Conservation (phyloP, 2,113 vertebrate species). For the Laterallus jamaicensis region DNA sequence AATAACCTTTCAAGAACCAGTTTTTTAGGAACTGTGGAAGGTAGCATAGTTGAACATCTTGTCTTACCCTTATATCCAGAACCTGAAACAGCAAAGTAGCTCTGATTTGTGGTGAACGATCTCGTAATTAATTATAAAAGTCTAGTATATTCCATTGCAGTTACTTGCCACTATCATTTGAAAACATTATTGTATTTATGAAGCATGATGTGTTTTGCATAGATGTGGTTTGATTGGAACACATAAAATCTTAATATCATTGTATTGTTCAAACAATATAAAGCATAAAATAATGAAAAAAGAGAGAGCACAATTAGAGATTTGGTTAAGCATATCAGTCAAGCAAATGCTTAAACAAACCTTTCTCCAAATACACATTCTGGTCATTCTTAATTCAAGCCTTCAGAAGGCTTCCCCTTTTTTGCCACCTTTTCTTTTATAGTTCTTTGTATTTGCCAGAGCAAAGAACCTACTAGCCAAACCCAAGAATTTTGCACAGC, state of each 20-base stretch:
- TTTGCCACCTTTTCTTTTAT: background rate
- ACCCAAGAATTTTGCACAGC: background rate
- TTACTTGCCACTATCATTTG: background rate
- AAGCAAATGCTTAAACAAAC: background rate
- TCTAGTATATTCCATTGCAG: background rate
- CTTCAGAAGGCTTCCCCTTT: background rate
- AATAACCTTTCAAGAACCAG: background rate
- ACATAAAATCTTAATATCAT: background rate
- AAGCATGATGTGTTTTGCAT: background rate
- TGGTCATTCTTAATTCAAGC: background rate
- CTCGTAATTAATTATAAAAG: background rate
- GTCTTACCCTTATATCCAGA: background rate
- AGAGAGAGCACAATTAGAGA: background rate
- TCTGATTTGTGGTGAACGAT: background rate
- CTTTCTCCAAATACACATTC: background rate
- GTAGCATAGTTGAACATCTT: background rate
- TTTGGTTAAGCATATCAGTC: background rate
- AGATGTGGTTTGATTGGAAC: background rate
- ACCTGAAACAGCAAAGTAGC: background rate
- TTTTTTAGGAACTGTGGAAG: background rate
- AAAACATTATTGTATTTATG: background rate
- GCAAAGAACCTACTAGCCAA: accelerated
- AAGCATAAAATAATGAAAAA: background rate
- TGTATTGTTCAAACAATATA: background rate
- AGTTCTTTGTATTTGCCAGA: background rate